A percentile compares a stretch with the other conserved stretches of the same genome.
Evolutionary conservation across 2,113 vertebrate species (phyloP).

Genomic region (Tringa solitaria): DNA sequence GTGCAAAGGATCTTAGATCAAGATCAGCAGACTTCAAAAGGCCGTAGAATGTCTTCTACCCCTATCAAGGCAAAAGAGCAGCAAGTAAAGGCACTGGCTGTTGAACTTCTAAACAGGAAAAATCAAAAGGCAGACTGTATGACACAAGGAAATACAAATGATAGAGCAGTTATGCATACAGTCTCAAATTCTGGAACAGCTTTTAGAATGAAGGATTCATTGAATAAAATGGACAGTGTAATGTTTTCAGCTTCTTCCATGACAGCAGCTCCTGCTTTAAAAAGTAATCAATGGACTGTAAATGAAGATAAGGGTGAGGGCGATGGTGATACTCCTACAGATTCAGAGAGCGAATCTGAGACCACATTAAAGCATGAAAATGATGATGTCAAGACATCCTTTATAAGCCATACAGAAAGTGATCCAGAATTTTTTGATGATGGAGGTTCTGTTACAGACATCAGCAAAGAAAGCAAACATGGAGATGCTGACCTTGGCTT

Average conservation of each 20-base stretch:
- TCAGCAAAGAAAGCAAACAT: conserved; percentile 30
- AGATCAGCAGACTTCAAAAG: conserved; percentile 72
- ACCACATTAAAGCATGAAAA: background rate
- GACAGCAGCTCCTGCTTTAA: background rate
- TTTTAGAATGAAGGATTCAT: background rate
- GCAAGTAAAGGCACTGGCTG: background rate
- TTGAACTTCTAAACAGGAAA: background rate
- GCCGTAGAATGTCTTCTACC: conserved; percentile 88
- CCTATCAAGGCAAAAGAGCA: conserved; percentile 81
- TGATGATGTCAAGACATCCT: background rate
- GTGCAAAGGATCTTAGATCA: conserved; percentile 85
- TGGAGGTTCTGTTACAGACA: conserved; percentile 71
- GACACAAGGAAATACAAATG: background rate
- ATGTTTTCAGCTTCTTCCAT: background rate
- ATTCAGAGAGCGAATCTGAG: conserved; percentile 72
- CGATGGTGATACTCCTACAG: conserved; percentile 35
- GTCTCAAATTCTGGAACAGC: background rate
- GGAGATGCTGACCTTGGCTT: conserved; percentile 62
- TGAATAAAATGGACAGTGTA: background rate
- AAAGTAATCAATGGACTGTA: conserved; percentile 2
- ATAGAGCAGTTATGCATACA: background rate
- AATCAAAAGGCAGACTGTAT: background rate
- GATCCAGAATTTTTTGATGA: conserved; percentile 32
- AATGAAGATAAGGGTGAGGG: conserved; percentile 2
- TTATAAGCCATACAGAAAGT: conserved; percentile 24